Evolutionary conservation across 2,113 vertebrate genomes (phyloP).

Genomic region (Aspidoscelis tigris): DNA sequence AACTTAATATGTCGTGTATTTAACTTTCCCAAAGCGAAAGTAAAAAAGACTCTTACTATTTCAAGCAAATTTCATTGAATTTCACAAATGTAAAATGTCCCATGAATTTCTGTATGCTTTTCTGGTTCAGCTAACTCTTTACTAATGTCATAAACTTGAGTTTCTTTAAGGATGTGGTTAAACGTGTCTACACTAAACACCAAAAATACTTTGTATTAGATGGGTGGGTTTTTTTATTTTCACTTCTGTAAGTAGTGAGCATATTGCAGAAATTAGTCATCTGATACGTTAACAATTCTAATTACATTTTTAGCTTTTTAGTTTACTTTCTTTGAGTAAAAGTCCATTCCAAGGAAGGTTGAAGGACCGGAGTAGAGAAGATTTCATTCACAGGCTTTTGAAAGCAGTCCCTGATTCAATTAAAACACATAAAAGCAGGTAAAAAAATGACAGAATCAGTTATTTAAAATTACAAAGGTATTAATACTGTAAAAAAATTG

Average conservation of each 20-base stretch:
- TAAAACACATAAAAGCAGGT: constrained; percentile 76
- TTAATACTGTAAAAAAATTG: constrained; percentile 34
- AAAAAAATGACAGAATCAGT: constrained; percentile 39
- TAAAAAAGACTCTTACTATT: too few species aligned
- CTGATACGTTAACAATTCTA: constrained; percentile 30
- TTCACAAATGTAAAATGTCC: background rate
- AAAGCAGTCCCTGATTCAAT: constrained; percentile 65
- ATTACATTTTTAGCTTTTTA: constrained; percentile 74
- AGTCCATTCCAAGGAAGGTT: constrained; percentile 66
- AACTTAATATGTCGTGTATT: too few species aligned
- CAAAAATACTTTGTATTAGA: constrained; percentile 17
- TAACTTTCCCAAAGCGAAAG: too few species aligned
- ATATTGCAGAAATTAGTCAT: background rate
- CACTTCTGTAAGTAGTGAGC: background rate
- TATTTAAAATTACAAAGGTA: constrained; percentile 47
- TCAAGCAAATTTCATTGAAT: background rate
- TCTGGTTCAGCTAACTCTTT: background rate
- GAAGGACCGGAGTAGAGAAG: constrained; percentile 68
- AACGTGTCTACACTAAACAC: background rate
- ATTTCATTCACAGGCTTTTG: constrained; percentile 74
- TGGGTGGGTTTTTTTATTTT: constrained; percentile 31
- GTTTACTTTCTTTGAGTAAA: constrained; percentile 77
- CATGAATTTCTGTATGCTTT: background rate
- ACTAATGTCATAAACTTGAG: background rate
- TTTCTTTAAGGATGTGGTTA: background rate